Conservation (phyloP, 2,797 vertebrate genomes). For the Argyrosomus regius region DNA sequence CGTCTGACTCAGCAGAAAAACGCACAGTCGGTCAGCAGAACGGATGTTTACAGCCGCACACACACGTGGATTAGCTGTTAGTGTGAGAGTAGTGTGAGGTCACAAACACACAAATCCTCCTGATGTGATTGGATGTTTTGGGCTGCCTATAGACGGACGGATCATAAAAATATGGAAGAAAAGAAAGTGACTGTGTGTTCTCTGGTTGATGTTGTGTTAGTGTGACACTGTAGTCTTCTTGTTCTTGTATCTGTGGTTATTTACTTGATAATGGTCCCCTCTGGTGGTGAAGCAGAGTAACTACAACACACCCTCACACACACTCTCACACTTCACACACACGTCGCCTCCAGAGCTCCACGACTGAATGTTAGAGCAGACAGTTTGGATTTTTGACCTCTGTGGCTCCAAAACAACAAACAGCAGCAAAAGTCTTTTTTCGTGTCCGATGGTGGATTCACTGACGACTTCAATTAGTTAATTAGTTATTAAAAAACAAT, state of each 20-base stretch:
- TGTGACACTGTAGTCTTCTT: constrained; percentile 38
- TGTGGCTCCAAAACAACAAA: too few relatives aligned
- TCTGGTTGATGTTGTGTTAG: constrained; percentile 42
- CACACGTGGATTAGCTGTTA: constrained; percentile 15
- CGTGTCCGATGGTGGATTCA: too few relatives aligned
- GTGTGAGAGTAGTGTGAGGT: too few relatives aligned
- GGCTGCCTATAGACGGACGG: constrained; percentile 67
- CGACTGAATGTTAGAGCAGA: neutral
- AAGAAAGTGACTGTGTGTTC: constrained; percentile 63
- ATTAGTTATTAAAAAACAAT: too few relatives aligned
- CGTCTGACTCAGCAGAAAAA: constrained; percentile 41
- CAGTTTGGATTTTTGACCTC: constrained; percentile 1
- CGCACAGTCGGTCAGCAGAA: neutral
- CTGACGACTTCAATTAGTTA: too few relatives aligned
- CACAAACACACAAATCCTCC: neutral
- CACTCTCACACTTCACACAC: too few relatives aligned
- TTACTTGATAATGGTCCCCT: constrained; percentile 81
- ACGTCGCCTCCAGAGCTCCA: neutral
- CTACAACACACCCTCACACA: constrained; percentile 24
- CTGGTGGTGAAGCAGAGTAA: constrained; percentile 72
- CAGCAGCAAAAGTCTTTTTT: too few relatives aligned
- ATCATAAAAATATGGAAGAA: constrained; percentile 60
- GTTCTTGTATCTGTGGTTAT: constrained; percentile 71
- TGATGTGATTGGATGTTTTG: constrained; percentile 18
- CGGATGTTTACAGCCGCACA: neutral